These are phyloP conservation scores for Strigamia maritima DNA, from an alignment of 2,888 invertebrate species.

Conservation along the genomic window DNA sequence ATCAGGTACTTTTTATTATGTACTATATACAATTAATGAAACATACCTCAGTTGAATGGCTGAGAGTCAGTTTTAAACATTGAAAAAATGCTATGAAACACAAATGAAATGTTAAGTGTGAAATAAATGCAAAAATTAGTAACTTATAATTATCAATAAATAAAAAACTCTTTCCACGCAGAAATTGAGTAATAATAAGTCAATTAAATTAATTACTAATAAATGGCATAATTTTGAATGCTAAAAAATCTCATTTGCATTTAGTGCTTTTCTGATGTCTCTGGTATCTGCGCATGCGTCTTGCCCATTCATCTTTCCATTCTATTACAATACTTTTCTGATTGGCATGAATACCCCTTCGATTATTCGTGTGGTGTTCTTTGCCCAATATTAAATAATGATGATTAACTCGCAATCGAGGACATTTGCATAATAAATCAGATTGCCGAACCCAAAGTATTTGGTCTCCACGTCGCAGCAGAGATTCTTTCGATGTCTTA, in stretches of 20 bases:
- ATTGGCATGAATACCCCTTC: slow-evolving; percentile 71
- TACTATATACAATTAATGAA: too few relatives aligned
- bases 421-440: slow-evolving; percentile 94
- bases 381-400: slow-evolving; percentile 88
- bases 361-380: slow-evolving; percentile 46
- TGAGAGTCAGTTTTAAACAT: too few relatives aligned
- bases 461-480: slow-evolving; percentile 69
- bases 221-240: too few relatives aligned
- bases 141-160: too few relatives aligned
- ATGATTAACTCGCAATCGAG: slow-evolving; percentile 89
- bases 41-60: too few relatives aligned
- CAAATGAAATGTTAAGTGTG: too few relatives aligned
- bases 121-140: too few relatives aligned
- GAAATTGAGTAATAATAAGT: too few relatives aligned
- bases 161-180: too few relatives aligned
- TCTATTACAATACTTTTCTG: slow-evolving; percentile 87
- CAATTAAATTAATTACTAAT: too few relatives aligned
- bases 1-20: too few relatives aligned
- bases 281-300: slow-evolving; percentile 86
- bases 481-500: slow-evolving; percentile 65
- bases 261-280: slow-evolving; percentile 59
- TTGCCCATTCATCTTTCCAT: slow-evolving; percentile 94
- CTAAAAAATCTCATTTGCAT: slow-evolving; percentile 49
- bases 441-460: slow-evolving; percentile 81
- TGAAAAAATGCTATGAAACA: too few relatives aligned